These are phyloP conservation scores for Rhimphoctona megacephalus DNA, from an alignment of 2,888 invertebrate genomes.

Conservation along the genomic window DNA sequence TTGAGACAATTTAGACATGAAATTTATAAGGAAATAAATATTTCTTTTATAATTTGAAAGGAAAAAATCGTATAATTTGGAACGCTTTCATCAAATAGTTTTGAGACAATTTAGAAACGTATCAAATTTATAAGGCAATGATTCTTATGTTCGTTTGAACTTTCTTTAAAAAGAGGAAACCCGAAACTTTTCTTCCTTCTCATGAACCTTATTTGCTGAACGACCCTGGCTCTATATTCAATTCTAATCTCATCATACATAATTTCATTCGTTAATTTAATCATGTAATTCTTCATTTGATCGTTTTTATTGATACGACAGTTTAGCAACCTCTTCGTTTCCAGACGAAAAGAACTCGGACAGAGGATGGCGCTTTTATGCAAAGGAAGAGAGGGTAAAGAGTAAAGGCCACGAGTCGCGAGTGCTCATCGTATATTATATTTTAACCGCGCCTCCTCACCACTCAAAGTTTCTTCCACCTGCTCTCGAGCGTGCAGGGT, in stretches of 20 bases:
- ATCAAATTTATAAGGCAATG: neutral
- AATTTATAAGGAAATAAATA: too few relatives aligned
- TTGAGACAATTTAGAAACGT: neutral
- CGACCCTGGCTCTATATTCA: neutral
- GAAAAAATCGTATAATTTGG: too few relatives aligned
- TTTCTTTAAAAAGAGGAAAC: neutral
- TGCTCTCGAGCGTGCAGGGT: constrained; percentile 54
- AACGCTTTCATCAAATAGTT: neutral
- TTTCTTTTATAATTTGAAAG: too few relatives aligned
- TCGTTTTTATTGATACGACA: neutral
- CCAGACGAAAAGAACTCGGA: constrained; percentile 15
- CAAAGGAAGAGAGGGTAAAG: constrained; percentile 8
- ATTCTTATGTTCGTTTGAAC: neutral
- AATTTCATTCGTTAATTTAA: constrained; percentile 15
- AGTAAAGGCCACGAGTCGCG: constrained; percentile 29
- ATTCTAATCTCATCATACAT: neutral
- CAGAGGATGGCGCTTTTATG: neutral
- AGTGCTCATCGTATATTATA: constrained; percentile 43
- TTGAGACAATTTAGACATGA: too few relatives aligned
- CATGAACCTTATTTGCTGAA: neutral
- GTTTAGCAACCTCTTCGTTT: neutral
- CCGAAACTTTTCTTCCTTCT: neutral
- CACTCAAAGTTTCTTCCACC: constrained; percentile 64
- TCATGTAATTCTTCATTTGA: constrained; percentile 13
- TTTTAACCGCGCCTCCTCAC: constrained; percentile 33